Percentiles rank a stretch among this genome's conserved stretches.
phyloP scores from a whole-genome alignment of 2,888 invertebrate genomes.

The Apantesis nais region DNA sequence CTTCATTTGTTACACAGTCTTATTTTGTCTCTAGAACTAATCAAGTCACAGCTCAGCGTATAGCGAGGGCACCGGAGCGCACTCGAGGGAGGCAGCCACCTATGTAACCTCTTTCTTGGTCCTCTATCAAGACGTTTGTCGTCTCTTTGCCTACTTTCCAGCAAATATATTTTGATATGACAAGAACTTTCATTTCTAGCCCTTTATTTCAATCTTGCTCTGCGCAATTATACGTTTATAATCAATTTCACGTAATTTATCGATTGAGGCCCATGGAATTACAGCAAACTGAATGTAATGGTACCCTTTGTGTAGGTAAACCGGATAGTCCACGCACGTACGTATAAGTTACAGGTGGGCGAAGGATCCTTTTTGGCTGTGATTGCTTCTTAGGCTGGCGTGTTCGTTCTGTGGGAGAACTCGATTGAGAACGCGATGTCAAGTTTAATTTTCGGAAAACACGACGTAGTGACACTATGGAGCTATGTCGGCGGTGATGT shows the following conservation, averaged over 20 bases:
- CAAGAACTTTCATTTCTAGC: constrained; percentile 56
- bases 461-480: constrained; percentile 88
- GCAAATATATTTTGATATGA: constrained; percentile 78
- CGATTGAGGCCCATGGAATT: constrained; percentile 73
- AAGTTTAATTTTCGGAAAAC: constrained; percentile 90
- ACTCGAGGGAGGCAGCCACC: constrained; percentile 38
- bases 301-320: constrained; percentile 92
- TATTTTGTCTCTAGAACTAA: constrained; percentile 63
- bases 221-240: constrained; percentile 58
- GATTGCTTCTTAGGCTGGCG: constrained; percentile 85
- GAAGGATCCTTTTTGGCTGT: constrained; percentile 90
- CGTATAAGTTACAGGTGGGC: constrained; percentile 92
- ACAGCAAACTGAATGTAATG: constrained; percentile 81
- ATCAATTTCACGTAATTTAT: constrained; percentile 56
- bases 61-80: constrained; percentile 37
- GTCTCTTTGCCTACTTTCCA: constrained; percentile 55
- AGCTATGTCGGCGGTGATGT: constrained; percentile 78
- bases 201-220: constrained; percentile 71
- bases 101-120: constrained; percentile 61
- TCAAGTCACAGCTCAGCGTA: constrained; percentile 66
- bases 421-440: constrained; percentile 87
- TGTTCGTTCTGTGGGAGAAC: constrained; percentile 81
- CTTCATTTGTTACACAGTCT: constrained; percentile 67
- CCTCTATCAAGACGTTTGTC: constrained; percentile 69
- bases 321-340: constrained; percentile 93